These are phyloP conservation scores for Rhyacophila evoluta DNA, from an alignment of 2,888 invertebrate species.

Conservation along the genomic window DNA sequence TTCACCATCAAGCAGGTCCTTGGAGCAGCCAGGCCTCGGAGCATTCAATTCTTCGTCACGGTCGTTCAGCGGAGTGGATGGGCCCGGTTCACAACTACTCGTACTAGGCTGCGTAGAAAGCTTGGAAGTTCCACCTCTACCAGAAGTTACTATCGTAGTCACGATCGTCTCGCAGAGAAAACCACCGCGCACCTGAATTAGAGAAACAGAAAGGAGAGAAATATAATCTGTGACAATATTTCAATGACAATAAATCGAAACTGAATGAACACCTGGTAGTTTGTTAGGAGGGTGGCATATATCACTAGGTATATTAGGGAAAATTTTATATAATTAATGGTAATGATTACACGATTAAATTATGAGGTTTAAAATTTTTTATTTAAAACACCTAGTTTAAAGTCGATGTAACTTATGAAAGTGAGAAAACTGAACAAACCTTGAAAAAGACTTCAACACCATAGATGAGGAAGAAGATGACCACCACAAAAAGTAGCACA, in stretches of 20 bases:
- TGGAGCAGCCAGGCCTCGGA: slow-evolving; percentile 58
- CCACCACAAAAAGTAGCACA: slow-evolving; percentile 88
- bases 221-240: too few relatives aligned
- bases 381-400: too few relatives aligned
- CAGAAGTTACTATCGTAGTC: slow-evolving; percentile 70
- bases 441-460: slow-evolving; percentile 96
- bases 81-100: not conserved
- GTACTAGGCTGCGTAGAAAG: not conserved
- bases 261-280: too few relatives aligned
- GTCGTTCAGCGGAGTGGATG: not conserved
- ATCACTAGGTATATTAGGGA: too few relatives aligned
- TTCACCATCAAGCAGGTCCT: slow-evolving; percentile 56
- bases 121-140: slow-evolving; percentile 32
- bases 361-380: too few relatives aligned
- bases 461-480: slow-evolving; percentile 93
- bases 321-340: too few relatives aligned
- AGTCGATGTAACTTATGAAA: too few relatives aligned
- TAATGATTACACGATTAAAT: too few relatives aligned
- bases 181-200: slow-evolving; percentile 81
- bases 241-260: too few relatives aligned
- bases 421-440: slow-evolving; percentile 70
- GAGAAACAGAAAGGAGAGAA: too few relatives aligned
- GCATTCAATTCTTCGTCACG: not conserved
- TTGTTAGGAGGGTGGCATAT: too few relatives aligned
- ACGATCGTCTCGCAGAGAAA: slow-evolving; percentile 81